Evolutionary conservation across 2,797 vertebrate genomes (phyloP).

Genomic region (Argyrosomus regius): DNA sequence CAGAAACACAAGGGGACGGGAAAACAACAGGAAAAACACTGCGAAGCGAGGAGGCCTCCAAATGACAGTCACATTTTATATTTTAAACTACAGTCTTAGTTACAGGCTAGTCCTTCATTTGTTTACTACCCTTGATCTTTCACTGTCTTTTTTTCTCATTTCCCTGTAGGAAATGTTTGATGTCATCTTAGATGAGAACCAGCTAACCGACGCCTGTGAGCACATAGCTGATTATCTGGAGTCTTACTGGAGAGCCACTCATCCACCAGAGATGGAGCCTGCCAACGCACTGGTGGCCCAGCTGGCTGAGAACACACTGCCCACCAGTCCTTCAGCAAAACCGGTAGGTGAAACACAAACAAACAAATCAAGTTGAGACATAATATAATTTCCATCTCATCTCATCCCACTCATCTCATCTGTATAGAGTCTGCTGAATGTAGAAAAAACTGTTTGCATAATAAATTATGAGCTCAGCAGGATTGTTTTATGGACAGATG

Average conservation of each 20-base stretch:
- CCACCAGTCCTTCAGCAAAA: slow-evolving; percentile 86
- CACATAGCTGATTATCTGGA: slow-evolving; percentile 98
- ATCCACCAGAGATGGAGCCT: slow-evolving; percentile 92
- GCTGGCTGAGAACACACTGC: slow-evolving; percentile 92
- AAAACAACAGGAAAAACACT: too few species aligned
- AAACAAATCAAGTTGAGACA: not conserved
- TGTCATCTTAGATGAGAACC: slow-evolving; percentile 98
- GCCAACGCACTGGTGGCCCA: slow-evolving; percentile 91
- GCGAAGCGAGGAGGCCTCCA: too few species aligned
- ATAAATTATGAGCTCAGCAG: slow-evolving; percentile 17
- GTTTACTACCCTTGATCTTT: not conserved
- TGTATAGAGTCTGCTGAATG: slow-evolving; percentile 23
- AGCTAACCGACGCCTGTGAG: slow-evolving; percentile 97
- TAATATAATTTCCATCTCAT: slow-evolving; percentile 30
- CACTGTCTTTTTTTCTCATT: not conserved
- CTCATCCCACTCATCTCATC: slow-evolving; percentile 48
- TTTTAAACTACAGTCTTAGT: not conserved
- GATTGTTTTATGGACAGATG: not conserved
- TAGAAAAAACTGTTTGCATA: slow-evolving; percentile 10
- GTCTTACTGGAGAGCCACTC: slow-evolving; percentile 98
- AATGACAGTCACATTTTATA: slow-evolving; percentile 22
- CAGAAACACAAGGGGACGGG: too few species aligned
- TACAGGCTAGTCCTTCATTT: not conserved
- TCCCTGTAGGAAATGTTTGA: slow-evolving; percentile 94
- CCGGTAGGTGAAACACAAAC: slow-evolving; percentile 61